phyloP scores from a whole-genome alignment of 2,888 invertebrate genomes.

The Philereme transversata region DNA sequence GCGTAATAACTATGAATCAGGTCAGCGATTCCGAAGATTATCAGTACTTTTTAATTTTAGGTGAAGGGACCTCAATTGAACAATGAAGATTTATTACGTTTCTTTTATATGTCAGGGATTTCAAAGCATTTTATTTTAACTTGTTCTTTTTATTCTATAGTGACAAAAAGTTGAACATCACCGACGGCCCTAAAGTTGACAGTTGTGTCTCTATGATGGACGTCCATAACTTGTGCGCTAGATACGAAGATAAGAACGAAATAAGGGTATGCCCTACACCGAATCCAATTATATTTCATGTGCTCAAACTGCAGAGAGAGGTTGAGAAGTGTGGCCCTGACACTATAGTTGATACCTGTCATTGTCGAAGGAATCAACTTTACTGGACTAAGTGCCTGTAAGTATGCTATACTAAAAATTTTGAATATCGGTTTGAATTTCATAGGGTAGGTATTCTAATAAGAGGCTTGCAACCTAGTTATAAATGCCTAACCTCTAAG shows the following conservation, averaged over 20 bases:
- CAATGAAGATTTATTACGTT: too few relatives aligned
- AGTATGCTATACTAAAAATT: not conserved
- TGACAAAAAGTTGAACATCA: not conserved
- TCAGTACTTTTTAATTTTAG: too few relatives aligned
- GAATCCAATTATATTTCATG: not conserved
- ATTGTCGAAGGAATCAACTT: not conserved
- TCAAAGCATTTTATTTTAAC: too few relatives aligned
- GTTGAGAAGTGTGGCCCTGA: not conserved
- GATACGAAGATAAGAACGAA: not conserved
- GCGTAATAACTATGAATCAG: too few relatives aligned
- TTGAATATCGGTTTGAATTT: too few relatives aligned
- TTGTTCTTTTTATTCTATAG: too few relatives aligned
- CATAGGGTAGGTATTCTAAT: too few relatives aligned
- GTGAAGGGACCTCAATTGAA: too few relatives aligned
- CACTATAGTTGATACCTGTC: not conserved
- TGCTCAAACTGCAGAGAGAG: not conserved
- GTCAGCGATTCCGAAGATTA: too few relatives aligned
- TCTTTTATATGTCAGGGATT: too few relatives aligned
- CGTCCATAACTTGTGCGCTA: not conserved
- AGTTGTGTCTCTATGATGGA: not conserved
- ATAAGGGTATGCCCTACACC: not conserved
- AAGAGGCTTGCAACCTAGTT: too few relatives aligned
- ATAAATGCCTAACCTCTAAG: too few relatives aligned
- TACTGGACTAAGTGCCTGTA: not conserved
- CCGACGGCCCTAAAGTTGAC: not conserved